Conservation (phyloP, 2,888 invertebrate genomes). For the Cylloceria caligata region DNA sequence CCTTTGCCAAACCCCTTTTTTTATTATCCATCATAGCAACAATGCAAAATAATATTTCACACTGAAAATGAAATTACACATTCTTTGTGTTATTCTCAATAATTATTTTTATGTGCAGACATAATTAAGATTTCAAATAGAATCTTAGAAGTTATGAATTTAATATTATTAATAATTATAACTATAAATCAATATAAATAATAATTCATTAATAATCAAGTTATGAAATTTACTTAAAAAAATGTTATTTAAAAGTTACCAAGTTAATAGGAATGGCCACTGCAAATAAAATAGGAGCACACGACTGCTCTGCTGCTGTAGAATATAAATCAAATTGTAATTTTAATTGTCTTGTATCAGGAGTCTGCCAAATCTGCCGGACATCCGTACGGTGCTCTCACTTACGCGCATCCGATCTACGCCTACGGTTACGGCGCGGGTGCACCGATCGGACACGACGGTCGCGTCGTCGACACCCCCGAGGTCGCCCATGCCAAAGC, state of each 20-base stretch:
- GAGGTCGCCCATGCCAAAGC: conserved; percentile 82
- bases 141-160: too few relatives aligned
- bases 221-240: background rate
- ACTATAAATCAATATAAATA: too few relatives aligned
- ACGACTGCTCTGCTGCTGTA: too few relatives aligned
- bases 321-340: too few relatives aligned
- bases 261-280: too few relatives aligned
- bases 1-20: background rate
- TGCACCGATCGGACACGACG: conserved; percentile 80
- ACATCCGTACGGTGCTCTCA: conserved; percentile 73
- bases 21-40: background rate
- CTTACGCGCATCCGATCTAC: conserved; percentile 76
- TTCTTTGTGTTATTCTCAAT: too few relatives aligned
- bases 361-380: conserved; percentile 70
- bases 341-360: conserved; percentile 44
- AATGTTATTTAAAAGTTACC: background rate
- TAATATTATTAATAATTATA: too few relatives aligned
- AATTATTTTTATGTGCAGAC: too few relatives aligned
- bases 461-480: conserved; percentile 80
- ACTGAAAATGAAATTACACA: too few relatives aligned
- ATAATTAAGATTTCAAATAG: too few relatives aligned
- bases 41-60: background rate
- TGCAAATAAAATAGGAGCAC: too few relatives aligned
- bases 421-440: conserved; percentile 75
- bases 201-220: background rate